These are phyloP conservation scores for Acleris laterana DNA, from an alignment of 2,888 invertebrate species.

Conservation along the genomic window DNA sequence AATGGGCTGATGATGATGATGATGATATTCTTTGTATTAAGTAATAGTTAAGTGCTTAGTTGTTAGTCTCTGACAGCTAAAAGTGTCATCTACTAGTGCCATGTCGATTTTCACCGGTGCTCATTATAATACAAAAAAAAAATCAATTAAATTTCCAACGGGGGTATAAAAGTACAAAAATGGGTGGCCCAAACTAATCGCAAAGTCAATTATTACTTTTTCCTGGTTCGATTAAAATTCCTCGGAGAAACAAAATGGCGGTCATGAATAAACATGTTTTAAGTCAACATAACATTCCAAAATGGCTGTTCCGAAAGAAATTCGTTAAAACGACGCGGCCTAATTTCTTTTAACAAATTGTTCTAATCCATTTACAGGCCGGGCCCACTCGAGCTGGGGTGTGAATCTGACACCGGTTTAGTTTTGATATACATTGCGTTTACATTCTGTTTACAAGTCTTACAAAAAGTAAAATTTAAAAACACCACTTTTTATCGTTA, in stretches of 20 bases:
- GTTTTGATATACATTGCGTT: constrained; percentile 22
- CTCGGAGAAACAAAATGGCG: constrained; percentile 35
- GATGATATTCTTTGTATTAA: no score
- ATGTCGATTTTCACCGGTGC: no score
- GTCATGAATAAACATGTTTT: constrained; percentile 56
- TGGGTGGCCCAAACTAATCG: constrained; percentile 35
- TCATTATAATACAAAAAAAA: constrained; percentile 1
- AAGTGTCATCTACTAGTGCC: no score
- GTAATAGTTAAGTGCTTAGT: no score
- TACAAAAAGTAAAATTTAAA: no score
- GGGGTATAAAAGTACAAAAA: constrained; percentile 33
- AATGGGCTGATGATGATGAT: no score
- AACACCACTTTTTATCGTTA: no score
- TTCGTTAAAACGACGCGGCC: constrained; percentile 50
- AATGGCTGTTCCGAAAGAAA: constrained; percentile 51
- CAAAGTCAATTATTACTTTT: constrained; percentile 38
- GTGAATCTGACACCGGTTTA: constrained; percentile 2
- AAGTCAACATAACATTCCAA: constrained; percentile 38
- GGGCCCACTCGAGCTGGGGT: constrained; percentile 49
- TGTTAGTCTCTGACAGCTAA: no score
- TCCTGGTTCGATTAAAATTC: constrained; percentile 34
- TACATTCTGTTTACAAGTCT: no score
- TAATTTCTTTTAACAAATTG: constrained; percentile 66
- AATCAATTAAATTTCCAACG: constrained; percentile 30
- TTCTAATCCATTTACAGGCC: constrained; percentile 66